Percentiles rank a stretch among this genome's conserved stretches.
Evolutionary conservation across 2,797 vertebrate genomes (phyloP).

Genomic region (Channallabes apus): DNA sequence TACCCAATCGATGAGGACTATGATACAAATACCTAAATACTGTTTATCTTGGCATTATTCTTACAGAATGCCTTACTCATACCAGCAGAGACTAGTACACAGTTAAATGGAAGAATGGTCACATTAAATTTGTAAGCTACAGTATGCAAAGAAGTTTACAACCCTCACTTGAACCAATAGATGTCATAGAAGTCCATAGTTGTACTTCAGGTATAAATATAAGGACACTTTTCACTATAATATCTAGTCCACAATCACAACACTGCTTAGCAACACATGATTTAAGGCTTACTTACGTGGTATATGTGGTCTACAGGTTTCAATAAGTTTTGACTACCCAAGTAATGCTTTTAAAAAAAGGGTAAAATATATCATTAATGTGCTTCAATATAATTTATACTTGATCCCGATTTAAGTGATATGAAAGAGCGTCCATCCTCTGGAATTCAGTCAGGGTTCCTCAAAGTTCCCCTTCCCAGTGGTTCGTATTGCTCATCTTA

Average conservation of each 20-base stretch:
- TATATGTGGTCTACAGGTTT: constrained; percentile 35
- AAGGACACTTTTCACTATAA: constrained; percentile 77
- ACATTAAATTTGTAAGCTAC: constrained; percentile 32
- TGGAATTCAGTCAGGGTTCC: neutral
- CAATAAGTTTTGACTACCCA: constrained; percentile 42
- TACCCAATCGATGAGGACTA: neutral
- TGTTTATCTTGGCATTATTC: constrained; percentile 27
- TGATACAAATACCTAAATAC: constrained; percentile 12
- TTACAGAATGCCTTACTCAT: constrained; percentile 31
- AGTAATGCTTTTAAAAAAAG: constrained; percentile 6
- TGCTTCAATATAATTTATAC: constrained; percentile 22
- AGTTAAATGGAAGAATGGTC: constrained; percentile 23
- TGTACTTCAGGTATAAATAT: constrained; percentile 54
- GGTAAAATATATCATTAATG: neutral
- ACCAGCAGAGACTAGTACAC: constrained; percentile 10
- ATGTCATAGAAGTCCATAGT: neutral
- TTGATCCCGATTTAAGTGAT: constrained; percentile 13
- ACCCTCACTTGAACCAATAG: constrained; percentile 20
- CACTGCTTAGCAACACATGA: constrained; percentile 55
- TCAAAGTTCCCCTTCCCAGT: neutral
- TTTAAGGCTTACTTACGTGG: constrained; percentile 49
- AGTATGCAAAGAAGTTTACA: constrained; percentile 22
- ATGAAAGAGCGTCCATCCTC: neutral
- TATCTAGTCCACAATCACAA: constrained; percentile 60
- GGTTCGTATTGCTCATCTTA: constrained; percentile 52